Evolutionary conservation across 2,797 vertebrate species (phyloP).

Genomic region (Gobionotothen gibberifrons): DNA sequence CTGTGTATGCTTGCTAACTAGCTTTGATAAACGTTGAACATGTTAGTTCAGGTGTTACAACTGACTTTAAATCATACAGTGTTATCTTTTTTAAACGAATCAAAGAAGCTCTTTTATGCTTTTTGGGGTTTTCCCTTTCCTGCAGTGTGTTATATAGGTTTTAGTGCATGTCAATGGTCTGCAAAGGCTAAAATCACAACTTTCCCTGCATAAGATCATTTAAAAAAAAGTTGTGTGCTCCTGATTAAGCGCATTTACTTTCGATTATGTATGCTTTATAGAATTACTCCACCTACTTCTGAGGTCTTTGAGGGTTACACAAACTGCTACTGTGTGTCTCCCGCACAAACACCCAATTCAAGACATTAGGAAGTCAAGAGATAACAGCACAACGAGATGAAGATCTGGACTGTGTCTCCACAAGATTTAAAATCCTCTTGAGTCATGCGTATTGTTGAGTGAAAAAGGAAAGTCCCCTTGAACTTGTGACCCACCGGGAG

Average conservation of each 20-base stretch:
- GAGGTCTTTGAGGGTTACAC: constrained; percentile 14
- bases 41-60: constrained; percentile 7
- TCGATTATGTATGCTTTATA: neutral
- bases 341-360: constrained; percentile 26
- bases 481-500: constrained; percentile 40
- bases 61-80: neutral
- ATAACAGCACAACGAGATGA: constrained; percentile 30
- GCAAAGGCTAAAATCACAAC: no score
- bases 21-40: neutral
- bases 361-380: constrained; percentile 2
- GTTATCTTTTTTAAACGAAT: neutral
- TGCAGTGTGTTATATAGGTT: no score
- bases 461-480: constrained; percentile 47
- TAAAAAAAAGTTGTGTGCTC: neutral
- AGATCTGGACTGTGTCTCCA: constrained; percentile 60
- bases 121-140: no score
- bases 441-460: constrained; percentile 45
- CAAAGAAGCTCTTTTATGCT: no score
- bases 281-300: constrained; percentile 1
- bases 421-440: constrained; percentile 18
- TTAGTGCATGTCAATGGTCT: no score
- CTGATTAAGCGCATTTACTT: neutral
- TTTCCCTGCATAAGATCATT: no score
- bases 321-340: constrained; percentile 19
- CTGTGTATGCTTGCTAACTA: neutral